phyloP scores from a whole-genome alignment of 2,113 vertebrate genomes.

The Apteryx owenii region DNA sequence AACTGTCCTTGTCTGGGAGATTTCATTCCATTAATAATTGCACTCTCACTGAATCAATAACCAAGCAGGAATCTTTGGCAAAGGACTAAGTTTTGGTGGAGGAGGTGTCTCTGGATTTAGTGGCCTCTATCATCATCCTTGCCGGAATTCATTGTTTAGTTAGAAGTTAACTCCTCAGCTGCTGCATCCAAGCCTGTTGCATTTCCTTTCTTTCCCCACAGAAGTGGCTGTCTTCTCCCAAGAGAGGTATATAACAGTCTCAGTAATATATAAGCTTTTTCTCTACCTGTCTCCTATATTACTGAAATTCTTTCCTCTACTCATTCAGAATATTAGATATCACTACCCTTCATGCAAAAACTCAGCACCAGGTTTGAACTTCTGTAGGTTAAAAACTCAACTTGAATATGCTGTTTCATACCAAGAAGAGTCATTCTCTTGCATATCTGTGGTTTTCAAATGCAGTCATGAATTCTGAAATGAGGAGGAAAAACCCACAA shows the following conservation, averaged over 20 bases:
- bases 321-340: background rate
- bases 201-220: background rate
- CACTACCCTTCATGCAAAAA: background rate
- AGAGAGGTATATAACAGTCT: background rate
- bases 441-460: slow-evolving; percentile 48
- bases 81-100: background rate
- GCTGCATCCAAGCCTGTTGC: background rate
- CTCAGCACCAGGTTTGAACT: background rate
- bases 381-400: background rate
- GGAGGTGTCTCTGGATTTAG: slow-evolving; percentile 8
- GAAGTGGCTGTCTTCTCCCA: background rate
- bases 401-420: background rate
- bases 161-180: background rate
- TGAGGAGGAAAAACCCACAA: background rate
- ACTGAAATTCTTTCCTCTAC: background rate
- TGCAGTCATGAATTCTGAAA: slow-evolving; percentile 1
- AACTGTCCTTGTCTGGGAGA: background rate
- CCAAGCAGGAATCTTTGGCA: background rate
- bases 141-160: background rate
- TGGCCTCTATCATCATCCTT: background rate
- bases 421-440: background rate
- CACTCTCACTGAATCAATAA: slow-evolving; percentile 1
- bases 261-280: background rate
- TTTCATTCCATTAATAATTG: slow-evolving; percentile 43
- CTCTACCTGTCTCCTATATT: background rate